phyloP scores from a whole-genome alignment of 2,797 vertebrate species.

The Xerus rutilus region DNA sequence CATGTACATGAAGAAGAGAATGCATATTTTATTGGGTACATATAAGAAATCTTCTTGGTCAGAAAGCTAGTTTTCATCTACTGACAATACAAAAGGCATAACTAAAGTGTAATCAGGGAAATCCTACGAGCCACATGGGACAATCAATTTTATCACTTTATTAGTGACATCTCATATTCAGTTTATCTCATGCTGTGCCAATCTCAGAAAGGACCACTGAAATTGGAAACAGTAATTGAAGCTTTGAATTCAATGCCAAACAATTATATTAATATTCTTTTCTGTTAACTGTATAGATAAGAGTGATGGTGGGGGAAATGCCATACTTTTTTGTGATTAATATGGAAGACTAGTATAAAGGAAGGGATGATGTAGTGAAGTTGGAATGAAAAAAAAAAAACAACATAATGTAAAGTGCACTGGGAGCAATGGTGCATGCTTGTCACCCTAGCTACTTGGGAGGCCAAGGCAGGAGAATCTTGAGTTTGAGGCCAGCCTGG shows the following conservation, averaged over 20 bases:
- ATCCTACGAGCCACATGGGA: background rate
- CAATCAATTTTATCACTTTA: constrained; percentile 18
- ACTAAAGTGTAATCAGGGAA: background rate
- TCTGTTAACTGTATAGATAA: background rate
- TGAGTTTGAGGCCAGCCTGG: background rate
- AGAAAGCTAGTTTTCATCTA: constrained; percentile 36
- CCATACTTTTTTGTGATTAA: background rate
- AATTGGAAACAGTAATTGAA: constrained; percentile 36
- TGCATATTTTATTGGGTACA: background rate
- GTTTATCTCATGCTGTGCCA: constrained; percentile 11
- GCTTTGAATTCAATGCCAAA: constrained; percentile 56
- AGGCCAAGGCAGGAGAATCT: background rate
- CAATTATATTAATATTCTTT: background rate
- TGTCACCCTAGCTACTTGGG: background rate
- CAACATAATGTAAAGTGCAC: background rate
- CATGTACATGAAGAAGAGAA: background rate
- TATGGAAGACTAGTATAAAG: background rate
- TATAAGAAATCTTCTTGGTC: background rate
- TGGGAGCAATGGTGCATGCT: background rate
- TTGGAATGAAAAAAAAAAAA: background rate
- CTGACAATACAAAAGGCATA: background rate
- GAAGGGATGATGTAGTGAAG: background rate
- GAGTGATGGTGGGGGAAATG: background rate
- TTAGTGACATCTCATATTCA: constrained; percentile 28
- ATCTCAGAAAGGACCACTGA: background rate